phyloP scores from a whole-genome alignment of 1,140 invertebrate species.

The Drosophila pseudoananassae region DNA sequence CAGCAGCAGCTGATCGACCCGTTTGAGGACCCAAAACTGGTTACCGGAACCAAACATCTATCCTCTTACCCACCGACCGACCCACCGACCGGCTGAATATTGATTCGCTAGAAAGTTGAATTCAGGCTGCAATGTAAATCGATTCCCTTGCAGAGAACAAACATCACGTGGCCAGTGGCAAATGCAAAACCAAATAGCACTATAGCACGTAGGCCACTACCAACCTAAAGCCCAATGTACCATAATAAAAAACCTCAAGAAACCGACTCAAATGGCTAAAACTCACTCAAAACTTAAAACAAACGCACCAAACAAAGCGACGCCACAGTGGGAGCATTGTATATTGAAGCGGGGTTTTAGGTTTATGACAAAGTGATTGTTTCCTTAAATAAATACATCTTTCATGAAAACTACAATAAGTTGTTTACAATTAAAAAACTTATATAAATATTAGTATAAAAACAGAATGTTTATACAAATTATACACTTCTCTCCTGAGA shows the following conservation, averaged over 20 bases:
- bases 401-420: too few species aligned
- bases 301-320: conserved; percentile 66
- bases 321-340: too few species aligned
- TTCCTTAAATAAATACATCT: too few species aligned
- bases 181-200: conserved; percentile 40
- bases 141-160: conserved; percentile 53
- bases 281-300: conserved; percentile 67
- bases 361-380: too few species aligned
- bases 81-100: conserved; percentile 29
- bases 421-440: too few species aligned
- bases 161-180: conserved; percentile 58
- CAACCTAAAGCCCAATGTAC: conserved; percentile 5
- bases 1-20: conserved; percentile 56
- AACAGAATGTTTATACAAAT: too few species aligned
- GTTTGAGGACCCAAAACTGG: conserved; percentile 61
- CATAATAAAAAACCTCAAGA: neutral
- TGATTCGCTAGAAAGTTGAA: conserved; percentile 67
- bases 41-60: conserved; percentile 52
- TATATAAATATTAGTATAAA: too few species aligned
- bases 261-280: conserved; percentile 33
- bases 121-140: conserved; percentile 22
- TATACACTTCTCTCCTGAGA: too few species aligned
- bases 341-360: too few species aligned
- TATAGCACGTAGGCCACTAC: conserved; percentile 61
- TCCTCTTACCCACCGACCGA: neutral